Base-by-base conservation (phyloP, 1,140 invertebrate species). In the Neodiprion lecontei region DNA sequence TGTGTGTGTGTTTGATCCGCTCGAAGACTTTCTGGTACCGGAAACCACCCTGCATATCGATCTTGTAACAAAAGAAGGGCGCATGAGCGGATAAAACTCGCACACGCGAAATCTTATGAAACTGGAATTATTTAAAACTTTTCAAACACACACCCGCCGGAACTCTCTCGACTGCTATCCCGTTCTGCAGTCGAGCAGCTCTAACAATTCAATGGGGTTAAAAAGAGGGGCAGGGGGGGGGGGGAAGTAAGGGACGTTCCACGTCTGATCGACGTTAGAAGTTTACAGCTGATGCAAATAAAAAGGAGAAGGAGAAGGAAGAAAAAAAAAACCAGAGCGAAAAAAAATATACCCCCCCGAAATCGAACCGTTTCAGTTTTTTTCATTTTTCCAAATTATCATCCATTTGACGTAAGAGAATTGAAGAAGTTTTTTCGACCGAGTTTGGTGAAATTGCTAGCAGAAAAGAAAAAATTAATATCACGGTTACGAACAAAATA, bases 101-200 rank as follows among this genome's bases (percentile, higher is more conserved):
- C 11, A 61, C 53, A 14, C 53, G 53, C n/a, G 53, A 61, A 17
- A 61, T 61, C 53, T 61, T 61, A 61, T 61, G 53, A 61, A 61
- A 61, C 53, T 61, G 53, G 53, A 61, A 61, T 61, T 61, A 61
- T 61, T 61, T 61, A 17, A 61, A 61, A 61, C 53, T 61, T 61
- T 61, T 61, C 53, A 61, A 61, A 61, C 11, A 61, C 28, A 40
- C 53, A 61, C 53, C 53, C 11, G 53, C 53, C 11, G 53, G 53
- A 12, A 14, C n/a, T 61, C n/a, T 61, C 53, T 21, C 17, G 17
- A 21, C 17, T 21, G 17, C 17, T 21, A 21, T 21, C 17, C 17
- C 17, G 17, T 21, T 21, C 17, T 21, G 17, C 17, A 21, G 17
- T 21, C 17, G 17, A 21, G 17, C 53, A 40, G 28, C 28, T 40